Conservation (phyloP, 2,797 vertebrate species). For the Malacoctenus gilli region DNA sequence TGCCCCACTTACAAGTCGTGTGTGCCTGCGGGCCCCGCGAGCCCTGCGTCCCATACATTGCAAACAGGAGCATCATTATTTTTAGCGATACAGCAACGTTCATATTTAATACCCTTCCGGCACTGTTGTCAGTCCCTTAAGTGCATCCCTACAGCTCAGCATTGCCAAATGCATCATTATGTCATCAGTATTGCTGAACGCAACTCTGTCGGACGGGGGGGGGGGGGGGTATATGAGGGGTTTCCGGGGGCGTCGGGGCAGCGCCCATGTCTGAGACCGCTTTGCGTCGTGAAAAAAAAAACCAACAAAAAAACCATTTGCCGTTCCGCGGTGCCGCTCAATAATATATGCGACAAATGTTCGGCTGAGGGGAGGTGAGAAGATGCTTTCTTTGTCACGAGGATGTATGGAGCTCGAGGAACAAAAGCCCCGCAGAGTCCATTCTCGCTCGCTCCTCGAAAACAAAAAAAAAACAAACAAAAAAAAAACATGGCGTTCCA, state of each 20-base stretch:
- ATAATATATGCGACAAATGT: conserved; percentile 5
- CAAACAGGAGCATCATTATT: conserved; percentile 67
- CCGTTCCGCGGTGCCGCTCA: conserved; percentile 1
- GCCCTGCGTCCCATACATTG: conserved; percentile 37
- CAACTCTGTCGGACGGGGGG: conserved; percentile 18
- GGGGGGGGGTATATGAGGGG: too few relatives aligned
- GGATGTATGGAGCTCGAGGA: neutral
- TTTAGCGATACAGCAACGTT: conserved; percentile 62
- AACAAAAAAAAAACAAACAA: too few relatives aligned
- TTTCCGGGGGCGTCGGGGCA: too few relatives aligned
- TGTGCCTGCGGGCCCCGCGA: neutral
- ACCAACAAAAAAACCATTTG: too few relatives aligned
- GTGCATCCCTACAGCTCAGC: conserved; percentile 62
- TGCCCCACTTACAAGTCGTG: too few relatives aligned
- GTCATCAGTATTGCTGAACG: conserved; percentile 49
- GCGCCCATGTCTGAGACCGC: too few relatives aligned
- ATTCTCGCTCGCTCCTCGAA: too few relatives aligned
- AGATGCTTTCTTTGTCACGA: neutral
- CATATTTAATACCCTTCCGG: conserved; percentile 67
- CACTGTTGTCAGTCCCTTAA: conserved; percentile 65
- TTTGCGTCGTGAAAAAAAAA: too few relatives aligned
- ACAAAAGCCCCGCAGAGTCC: neutral
- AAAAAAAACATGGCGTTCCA: too few relatives aligned
- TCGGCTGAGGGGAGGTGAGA: neutral
- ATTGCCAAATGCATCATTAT: conserved; percentile 63